Conservation (phyloP, 2,797 vertebrate genomes). For the Hapalemur alaotrensis region DNA sequence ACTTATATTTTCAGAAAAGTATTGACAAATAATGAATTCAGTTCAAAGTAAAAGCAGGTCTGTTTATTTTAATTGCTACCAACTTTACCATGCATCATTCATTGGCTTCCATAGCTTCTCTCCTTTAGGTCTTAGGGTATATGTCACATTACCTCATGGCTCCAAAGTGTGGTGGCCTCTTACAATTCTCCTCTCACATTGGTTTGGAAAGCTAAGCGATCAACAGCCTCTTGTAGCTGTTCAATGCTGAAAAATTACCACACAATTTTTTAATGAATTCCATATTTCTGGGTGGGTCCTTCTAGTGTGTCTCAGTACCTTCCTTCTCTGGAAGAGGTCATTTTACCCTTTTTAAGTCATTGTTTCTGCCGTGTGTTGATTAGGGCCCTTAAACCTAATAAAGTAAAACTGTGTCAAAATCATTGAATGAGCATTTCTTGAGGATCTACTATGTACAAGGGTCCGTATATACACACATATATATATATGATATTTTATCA, state of each 20-base stretch:
- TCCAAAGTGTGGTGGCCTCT: background rate
- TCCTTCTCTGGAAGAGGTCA: background rate
- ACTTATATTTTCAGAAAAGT: background rate
- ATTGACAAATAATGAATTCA: conserved; percentile 4
- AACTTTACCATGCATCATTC: background rate
- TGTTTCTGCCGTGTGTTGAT: background rate
- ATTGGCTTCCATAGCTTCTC: background rate
- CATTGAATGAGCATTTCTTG: background rate
- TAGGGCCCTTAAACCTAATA: background rate
- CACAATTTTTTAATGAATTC: background rate
- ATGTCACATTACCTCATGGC: background rate
- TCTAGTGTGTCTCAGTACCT: background rate
- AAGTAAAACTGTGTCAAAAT: background rate
- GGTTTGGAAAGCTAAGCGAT: background rate
- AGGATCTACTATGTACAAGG: background rate
- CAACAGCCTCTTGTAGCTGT: background rate
- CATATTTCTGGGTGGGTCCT: background rate
- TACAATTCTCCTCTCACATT: background rate
- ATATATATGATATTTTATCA: background rate
- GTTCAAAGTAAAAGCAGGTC: background rate
- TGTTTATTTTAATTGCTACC: background rate
- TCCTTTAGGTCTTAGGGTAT: background rate
- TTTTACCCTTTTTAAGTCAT: background rate
- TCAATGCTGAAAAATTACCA: background rate
- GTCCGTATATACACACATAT: background rate